Evolutionary conservation across 1,140 invertebrate species (phyloP), one percentile per base, ranked within the genome.

Genomic region (Zaprionus capensis): DNA sequence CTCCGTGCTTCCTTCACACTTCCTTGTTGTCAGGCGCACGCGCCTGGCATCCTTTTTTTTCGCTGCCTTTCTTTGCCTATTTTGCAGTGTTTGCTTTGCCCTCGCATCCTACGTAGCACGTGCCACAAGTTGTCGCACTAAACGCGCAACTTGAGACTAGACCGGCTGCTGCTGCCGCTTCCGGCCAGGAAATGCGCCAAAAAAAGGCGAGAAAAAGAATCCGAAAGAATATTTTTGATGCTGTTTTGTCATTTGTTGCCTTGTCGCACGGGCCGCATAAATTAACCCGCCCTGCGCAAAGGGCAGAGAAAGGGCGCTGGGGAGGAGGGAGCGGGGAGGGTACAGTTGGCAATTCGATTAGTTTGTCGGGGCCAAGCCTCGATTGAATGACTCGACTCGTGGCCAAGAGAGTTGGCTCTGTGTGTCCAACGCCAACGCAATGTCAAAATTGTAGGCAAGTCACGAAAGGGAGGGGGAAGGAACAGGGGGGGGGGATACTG

Each of bases 341-440:
- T 57, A 28, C 41, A 34, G 31, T 34, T 34, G 70, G 26, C 69
- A 64, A 67, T 64, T 57, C 88, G 84, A 87, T 87, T 87, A 88
- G 84, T 87, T 78, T 15, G 71, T 26, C 59, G 67, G 49, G 66
- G 76, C 62, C 31, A 58, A 78, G 81, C 83, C 81, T 87, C 88
- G 78, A 87, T 87, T 88, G 84, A 88, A 71, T 34, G 71, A 79
- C 76, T 78, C 72, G 83, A 83, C 80, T 76, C 76, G 75, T 59
- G 73, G 49, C 31, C 58, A 26, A n/a, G 46, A 51, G 31, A 24
- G 36, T 64, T 24, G 4, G 49, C 22, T 9, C 31, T 34, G 31
- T 34, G 31, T 44, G 17, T 55, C 20, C 84, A 34, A 34, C 31
- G 74, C 83, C 83, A 78, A 87, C 83, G 83, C 83, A 82, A 66